A percentile compares a stretch with the other conserved stretches of the same genome.
phyloP scores from a whole-genome alignment of 2,888 invertebrate species.

The Andrena praecox region DNA sequence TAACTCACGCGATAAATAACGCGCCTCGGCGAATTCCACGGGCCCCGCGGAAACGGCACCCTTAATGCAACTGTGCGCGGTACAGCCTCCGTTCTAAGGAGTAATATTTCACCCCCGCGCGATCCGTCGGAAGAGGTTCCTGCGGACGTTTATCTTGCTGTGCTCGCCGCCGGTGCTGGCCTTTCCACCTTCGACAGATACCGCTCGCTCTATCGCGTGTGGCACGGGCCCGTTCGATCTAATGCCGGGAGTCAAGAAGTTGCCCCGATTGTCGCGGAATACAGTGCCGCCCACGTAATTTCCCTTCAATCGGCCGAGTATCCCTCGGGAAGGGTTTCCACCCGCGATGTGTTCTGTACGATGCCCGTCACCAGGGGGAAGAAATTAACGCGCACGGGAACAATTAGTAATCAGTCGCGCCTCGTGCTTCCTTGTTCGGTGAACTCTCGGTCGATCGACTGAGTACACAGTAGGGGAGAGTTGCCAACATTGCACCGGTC shows the following conservation, averaged over 20 bases:
- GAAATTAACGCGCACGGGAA: background rate
- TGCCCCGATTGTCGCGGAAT: too few relatives aligned
- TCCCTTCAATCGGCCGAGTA: background rate
- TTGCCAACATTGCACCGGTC: too few relatives aligned
- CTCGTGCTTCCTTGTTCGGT: background rate
- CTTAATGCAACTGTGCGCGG: background rate
- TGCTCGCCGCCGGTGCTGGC: background rate
- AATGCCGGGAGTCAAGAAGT: too few relatives aligned
- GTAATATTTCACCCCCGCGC: background rate
- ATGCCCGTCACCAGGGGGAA: background rate
- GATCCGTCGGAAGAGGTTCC: background rate
- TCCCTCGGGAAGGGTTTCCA: too few relatives aligned
- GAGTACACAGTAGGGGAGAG: too few relatives aligned
- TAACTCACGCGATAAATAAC: background rate
- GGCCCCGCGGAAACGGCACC: background rate
- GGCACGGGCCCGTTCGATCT: too few relatives aligned
- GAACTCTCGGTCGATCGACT: background rate
- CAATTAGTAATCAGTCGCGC: background rate
- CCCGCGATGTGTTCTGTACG: background rate
- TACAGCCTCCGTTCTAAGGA: background rate
- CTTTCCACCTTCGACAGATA: background rate
- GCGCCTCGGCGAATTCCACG: background rate
- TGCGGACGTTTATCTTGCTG: background rate
- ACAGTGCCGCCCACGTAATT: background rate
- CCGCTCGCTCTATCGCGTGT: background rate